These are phyloP conservation scores for Actinopyga echinites DNA, from an alignment of 53 echinoderm and acorn worm species.

Conservation along the genomic window DNA sequence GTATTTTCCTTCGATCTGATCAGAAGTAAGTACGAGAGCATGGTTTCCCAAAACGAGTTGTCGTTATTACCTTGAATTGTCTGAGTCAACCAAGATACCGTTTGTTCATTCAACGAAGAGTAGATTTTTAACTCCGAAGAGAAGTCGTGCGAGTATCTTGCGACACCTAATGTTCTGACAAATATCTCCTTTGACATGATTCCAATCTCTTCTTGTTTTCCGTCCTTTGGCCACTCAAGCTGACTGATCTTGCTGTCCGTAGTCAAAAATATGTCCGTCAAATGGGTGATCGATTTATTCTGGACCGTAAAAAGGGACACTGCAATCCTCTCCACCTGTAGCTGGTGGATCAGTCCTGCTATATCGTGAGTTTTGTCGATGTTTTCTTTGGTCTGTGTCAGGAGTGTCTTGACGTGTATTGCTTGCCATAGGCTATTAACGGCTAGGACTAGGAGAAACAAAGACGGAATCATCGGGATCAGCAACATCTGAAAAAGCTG, in stretches of 20 bases:
- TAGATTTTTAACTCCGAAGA: slow-evolving; percentile 56
- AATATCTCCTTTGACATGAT: not conserved
- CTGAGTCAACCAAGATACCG: slow-evolving; percentile 60
- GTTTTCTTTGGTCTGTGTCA: not conserved
- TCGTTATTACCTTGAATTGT: slow-evolving; percentile 44
- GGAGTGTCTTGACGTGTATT: not conserved
- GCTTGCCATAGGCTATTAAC: slow-evolving; percentile 56
- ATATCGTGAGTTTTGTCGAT: slow-evolving; percentile 44
- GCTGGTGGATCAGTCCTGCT: slow-evolving; percentile 52
- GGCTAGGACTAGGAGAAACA: slow-evolving; percentile 73
- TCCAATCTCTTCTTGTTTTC: not conserved
- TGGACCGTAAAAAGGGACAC: slow-evolving; percentile 16
- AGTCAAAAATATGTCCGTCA: not conserved
- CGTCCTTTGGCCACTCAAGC: not conserved
- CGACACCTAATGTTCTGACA: not conserved
- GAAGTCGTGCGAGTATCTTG: slow-evolving; percentile 12
- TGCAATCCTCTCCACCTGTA: slow-evolving; percentile 51
- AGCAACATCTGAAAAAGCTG: slow-evolving; percentile 81
- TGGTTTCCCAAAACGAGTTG: slow-evolving; percentile 18
- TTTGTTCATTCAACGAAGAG: slow-evolving; percentile 48
- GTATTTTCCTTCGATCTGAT: slow-evolving; percentile 72
- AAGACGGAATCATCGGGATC: slow-evolving; percentile 70
- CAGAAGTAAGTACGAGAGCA: slow-evolving; percentile 64
- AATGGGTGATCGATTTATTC: not conserved
- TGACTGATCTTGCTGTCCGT: not conserved